These are phyloP conservation scores for Ophion obscuratus DNA, from an alignment of 2,888 invertebrate species.

Conservation along the genomic window DNA sequence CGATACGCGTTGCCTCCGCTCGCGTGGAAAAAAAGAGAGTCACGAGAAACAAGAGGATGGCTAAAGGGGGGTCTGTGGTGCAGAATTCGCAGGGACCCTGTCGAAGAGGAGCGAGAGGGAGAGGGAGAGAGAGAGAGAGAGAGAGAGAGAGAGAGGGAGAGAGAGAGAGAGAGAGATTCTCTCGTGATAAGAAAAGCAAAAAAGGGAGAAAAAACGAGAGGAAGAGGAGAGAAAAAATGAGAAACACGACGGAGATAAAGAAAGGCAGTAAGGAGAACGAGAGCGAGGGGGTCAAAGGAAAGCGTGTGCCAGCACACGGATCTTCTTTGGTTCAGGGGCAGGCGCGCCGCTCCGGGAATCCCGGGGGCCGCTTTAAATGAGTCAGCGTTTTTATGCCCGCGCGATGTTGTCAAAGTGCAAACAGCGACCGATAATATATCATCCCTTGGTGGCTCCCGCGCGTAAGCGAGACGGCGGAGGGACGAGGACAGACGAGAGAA, in stretches of 20 bases:
- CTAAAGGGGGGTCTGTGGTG: slow-evolving; percentile 65
- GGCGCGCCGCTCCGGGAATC: slow-evolving; percentile 78
- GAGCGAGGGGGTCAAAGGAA: slow-evolving; percentile 55
- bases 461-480: slow-evolving; percentile 32
- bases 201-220: slow-evolving; percentile 34
- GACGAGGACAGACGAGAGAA: slow-evolving; percentile 27
- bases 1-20: slow-evolving; percentile 44
- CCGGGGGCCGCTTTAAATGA: slow-evolving; percentile 84
- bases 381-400: slow-evolving; percentile 84
- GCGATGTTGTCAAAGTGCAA: slow-evolving; percentile 84
- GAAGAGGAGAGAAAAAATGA: slow-evolving; percentile 45
- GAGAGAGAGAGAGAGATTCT: slow-evolving; percentile 50
- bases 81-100: slow-evolving; percentile 44
- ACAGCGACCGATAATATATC: slow-evolving; percentile 84
- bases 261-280: slow-evolving; percentile 53
- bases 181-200: slow-evolving; percentile 61
- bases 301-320: slow-evolving; percentile 69
- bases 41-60: slow-evolving; percentile 67
- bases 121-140: slow-evolving; percentile 29
- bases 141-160: slow-evolving; percentile 48
- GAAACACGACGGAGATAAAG: slow-evolving; percentile 61
- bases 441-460: slow-evolving; percentile 77
- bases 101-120: slow-evolving; percentile 63
- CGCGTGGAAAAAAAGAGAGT: slow-evolving; percentile 79
- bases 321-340: slow-evolving; percentile 71